Conservation (phyloP, 2,888 invertebrate genomes). For the Serripes groenlandicus region DNA sequence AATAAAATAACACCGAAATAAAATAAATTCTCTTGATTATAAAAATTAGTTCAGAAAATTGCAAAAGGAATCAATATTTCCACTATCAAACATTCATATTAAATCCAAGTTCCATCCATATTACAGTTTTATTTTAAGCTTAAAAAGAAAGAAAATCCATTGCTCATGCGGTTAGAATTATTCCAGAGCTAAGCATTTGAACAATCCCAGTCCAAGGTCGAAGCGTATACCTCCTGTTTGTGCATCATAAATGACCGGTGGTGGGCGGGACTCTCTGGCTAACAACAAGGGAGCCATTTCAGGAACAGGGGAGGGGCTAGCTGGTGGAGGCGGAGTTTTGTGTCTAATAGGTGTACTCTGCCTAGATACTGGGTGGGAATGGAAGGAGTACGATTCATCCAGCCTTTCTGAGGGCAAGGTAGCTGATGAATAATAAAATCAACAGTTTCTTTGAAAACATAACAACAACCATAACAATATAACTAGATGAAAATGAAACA, state of each 20-base stretch:
- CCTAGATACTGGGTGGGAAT: background rate
- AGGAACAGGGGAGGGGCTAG: slow-evolving; percentile 29
- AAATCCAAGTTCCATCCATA: too few species aligned
- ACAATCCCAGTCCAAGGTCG: background rate
- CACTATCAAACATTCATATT: too few species aligned
- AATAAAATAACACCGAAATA: too few species aligned
- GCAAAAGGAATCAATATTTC: too few species aligned
- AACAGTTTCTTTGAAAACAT: too few species aligned
- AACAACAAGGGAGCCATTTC: slow-evolving; percentile 26
- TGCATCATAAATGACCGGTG: slow-evolving; percentile 67
- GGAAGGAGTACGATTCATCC: background rate
- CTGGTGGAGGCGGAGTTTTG: background rate
- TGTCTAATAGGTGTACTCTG: background rate
- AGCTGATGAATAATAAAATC: background rate
- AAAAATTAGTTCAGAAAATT: too few species aligned
- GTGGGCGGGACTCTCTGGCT: slow-evolving; percentile 58
- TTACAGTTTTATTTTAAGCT: background rate
- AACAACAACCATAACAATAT: too few species aligned
- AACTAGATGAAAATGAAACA: too few species aligned
- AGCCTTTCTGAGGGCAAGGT: background rate
- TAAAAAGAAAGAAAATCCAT: background rate
- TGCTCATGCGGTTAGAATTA: background rate
- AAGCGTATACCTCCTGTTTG: slow-evolving; percentile 51
- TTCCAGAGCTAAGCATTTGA: background rate
- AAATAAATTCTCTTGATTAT: too few species aligned